Evolutionary conservation across 2,113 vertebrate species (phyloP).

Genomic region (Poecilia latipinna): DNA sequence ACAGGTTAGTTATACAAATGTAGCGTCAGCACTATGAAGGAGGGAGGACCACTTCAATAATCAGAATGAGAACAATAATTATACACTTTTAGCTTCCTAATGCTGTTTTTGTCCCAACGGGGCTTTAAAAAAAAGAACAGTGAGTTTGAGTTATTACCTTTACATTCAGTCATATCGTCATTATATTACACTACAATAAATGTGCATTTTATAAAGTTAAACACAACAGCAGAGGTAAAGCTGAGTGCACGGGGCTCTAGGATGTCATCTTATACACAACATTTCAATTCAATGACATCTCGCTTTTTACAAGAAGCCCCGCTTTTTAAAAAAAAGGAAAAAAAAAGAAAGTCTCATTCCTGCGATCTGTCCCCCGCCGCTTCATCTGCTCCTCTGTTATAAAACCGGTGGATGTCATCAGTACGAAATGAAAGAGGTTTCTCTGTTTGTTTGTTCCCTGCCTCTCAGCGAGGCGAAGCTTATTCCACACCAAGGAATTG

Average conservation of each 20-base stretch:
- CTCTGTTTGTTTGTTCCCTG: constrained; percentile 81
- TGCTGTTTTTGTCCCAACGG: constrained; percentile 56
- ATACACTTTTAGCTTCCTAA: constrained; percentile 79
- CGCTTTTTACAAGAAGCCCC: constrained; percentile 29
- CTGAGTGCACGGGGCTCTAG: constrained; percentile 22
- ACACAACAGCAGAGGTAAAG: constrained; percentile 59
- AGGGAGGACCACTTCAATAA: constrained; percentile 84
- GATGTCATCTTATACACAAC: constrained; percentile 3
- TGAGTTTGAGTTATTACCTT: constrained; percentile 82
- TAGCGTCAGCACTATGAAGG: constrained; percentile 78
- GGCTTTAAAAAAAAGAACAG: constrained; percentile 35
- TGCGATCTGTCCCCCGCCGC: not conserved
- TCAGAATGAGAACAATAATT: constrained; percentile 65
- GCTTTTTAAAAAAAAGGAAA: constrained; percentile 17
- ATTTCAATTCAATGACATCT: constrained; percentile 13
- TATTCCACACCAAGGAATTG: constrained; percentile 96
- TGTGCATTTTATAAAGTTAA: constrained; percentile 86
- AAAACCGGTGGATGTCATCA: constrained; percentile 86
- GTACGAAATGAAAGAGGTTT: constrained; percentile 91
- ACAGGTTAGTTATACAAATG: constrained; percentile 87
- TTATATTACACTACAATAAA: constrained; percentile 85
- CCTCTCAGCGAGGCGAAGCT: constrained; percentile 97
- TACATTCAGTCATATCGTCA: constrained; percentile 92
- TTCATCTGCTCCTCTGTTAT: constrained; percentile 70
- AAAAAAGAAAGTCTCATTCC: constrained; percentile 23